These are phyloP conservation scores for Drosophila ustulata DNA, from an alignment of 2,888 invertebrate genomes.

Conservation along the genomic window DNA sequence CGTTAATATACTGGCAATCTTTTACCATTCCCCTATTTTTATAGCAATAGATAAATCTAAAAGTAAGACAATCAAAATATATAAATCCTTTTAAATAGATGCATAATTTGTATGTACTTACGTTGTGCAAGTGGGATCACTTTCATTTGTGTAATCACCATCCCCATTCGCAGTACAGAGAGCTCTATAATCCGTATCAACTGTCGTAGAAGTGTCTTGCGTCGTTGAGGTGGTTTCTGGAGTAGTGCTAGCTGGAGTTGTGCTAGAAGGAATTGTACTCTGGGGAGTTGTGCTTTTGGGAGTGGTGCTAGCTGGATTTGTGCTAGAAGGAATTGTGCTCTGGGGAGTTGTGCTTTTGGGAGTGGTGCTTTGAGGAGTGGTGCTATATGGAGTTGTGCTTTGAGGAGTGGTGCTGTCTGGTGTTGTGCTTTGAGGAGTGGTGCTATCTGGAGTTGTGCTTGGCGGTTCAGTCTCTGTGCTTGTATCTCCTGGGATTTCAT, in stretches of 20 bases:
- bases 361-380: background rate
- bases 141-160: conserved; percentile 17
- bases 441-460: background rate
- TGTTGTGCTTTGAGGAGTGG: background rate
- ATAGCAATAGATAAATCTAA: conserved; percentile 20
- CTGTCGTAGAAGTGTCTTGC: background rate
- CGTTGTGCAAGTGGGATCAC: conserved; percentile 51
- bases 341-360: background rate
- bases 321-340: background rate
- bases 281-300: background rate
- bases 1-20: background rate
- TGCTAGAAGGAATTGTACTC: background rate
- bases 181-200: background rate
- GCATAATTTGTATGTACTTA: conserved; percentile 5
- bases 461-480: too few species aligned
- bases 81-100: background rate
- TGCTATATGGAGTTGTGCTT: background rate
- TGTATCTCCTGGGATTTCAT: background rate
- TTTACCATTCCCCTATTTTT: background rate
- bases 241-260: too few species aligned
- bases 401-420: too few species aligned
- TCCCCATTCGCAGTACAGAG: conserved; percentile 6
- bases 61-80: background rate
- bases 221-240: background rate
- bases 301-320: too few species aligned